Base-by-base conservation (phyloP, 2,113 vertebrate species). In the Larimichthys polyactis region DNA sequence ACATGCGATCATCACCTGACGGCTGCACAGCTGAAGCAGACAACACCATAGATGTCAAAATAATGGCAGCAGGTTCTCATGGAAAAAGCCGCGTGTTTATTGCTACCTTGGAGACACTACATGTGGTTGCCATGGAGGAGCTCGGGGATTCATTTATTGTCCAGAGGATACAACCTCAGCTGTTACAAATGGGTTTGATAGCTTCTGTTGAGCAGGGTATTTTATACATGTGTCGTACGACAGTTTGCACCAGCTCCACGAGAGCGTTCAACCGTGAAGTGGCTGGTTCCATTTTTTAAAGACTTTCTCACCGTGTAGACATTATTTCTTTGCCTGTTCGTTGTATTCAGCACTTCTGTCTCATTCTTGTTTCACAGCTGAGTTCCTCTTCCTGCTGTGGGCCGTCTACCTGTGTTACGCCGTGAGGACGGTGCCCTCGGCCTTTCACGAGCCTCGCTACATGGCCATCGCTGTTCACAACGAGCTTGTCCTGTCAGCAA, bases 311-410 rank as follows among this genome's bases (percentile, higher is more conserved):
- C 24, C 1, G 19, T 69, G 20, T 51, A 22, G 19, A 44, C 55
- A 67, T 51, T 5, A 36, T 59, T 75, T 63, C 11, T 63, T 59
- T 52, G 40, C 58, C 40, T 8, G 22, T 20, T 62, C 29, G 4
- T 12, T 29, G 29, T 70, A 67, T 83, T 83, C 36, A 54, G 15
- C 16, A 15, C 27, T n/a, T 66, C 7, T 69, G 2, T 68, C 32
- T 44, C 29, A 1, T 52, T 46, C 44, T 14, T 14, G 22, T 67
- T 91, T 63, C 49, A 74, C 95, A 99, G 98, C 97, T 81, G 98
- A 99, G 95, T 98, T 97, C 95, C 94, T 99, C 80, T 99, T 99
- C 96, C 97, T 99, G 89, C 88, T 99, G 94, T 99, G 98, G 98
- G 96, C 96, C 5, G 96, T 99, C 93, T 99, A 99, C 94, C 96